Evolutionary conservation across 2,113 vertebrate species (phyloP).

Genomic region (Pomatostomus ruficeps): DNA sequence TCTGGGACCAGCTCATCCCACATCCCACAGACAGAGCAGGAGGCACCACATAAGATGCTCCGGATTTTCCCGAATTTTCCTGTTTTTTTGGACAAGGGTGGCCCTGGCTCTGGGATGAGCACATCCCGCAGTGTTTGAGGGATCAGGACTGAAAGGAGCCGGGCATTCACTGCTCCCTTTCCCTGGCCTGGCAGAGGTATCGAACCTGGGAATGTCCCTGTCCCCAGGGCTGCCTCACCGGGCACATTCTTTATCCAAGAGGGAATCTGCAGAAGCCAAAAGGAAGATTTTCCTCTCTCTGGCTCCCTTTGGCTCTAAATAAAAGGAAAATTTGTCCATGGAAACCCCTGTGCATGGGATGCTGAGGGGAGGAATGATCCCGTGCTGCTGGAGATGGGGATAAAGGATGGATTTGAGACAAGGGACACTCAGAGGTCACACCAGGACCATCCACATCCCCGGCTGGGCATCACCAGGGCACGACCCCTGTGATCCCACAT

Average conservation of each 20-base stretch:
- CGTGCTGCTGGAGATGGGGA: rapidly evolving
- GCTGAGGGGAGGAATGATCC: neutral
- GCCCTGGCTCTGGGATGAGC: neutral
- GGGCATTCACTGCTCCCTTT: neutral
- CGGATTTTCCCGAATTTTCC: neutral
- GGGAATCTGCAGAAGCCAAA: neutral
- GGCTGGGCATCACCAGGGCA: neutral
- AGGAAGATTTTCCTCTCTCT: neutral
- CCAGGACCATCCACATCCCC: neutral
- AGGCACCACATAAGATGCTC: neutral
- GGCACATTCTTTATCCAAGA: neutral
- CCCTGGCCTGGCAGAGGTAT: neutral
- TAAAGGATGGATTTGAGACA: neutral
- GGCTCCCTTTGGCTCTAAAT: neutral
- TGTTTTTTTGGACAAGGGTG: neutral
- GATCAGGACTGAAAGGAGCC: neutral
- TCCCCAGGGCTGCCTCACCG: neutral
- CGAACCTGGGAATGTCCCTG: neutral
- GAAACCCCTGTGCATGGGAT: rapidly evolving
- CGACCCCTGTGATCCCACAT: rapidly evolving
- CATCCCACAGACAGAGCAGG: neutral
- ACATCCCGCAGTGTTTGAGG: neutral
- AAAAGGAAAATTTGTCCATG: rapidly evolving
- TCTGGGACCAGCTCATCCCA: neutral
- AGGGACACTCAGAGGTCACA: neutral